Evolutionary conservation across 1,140 invertebrate genomes (phyloP).

Genomic region (Mycetomoellerius zeteki): DNA sequence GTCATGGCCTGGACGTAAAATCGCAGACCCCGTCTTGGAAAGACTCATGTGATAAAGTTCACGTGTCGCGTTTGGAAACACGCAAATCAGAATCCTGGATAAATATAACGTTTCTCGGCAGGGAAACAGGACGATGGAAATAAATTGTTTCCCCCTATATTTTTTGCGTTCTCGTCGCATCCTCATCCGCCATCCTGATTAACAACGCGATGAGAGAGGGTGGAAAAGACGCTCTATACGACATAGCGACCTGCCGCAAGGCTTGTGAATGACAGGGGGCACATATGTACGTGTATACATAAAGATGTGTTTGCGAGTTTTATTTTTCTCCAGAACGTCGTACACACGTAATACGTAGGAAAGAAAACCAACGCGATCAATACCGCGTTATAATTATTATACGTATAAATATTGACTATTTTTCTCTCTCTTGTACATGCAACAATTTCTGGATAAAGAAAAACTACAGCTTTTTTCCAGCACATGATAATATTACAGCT

Average conservation of each 20-base stretch:
- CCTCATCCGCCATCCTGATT: not conserved
- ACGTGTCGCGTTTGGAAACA: slow-evolving; percentile 12
- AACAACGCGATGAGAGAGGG: not conserved
- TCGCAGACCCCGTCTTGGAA: not conserved
- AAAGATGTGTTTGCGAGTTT: not conserved
- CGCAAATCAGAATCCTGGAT: slow-evolving; percentile 17
- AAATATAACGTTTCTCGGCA: slow-evolving; percentile 29
- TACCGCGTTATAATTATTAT: not conserved
- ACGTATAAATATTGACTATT: not conserved
- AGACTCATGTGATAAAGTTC: slow-evolving; percentile 41
- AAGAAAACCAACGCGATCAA: not conserved
- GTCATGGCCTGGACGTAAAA: slow-evolving; percentile 2
- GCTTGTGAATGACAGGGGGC: slow-evolving; percentile 34
- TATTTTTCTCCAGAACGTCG: not conserved
- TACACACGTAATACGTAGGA: not conserved
- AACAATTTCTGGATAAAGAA: not conserved
- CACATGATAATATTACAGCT: not conserved
- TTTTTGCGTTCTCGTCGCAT: not conserved
- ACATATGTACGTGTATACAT: slow-evolving; percentile 7
- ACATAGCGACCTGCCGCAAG: not conserved
- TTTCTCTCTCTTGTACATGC: not conserved
- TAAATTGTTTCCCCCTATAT: slow-evolving; percentile 45
- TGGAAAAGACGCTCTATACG: not conserved
- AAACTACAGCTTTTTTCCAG: not conserved
- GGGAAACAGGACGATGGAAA: slow-evolving; percentile 47